Evolutionary conservation across 1,140 invertebrate species (phyloP).

Genomic region (Sarcophaga peregrina): DNA sequence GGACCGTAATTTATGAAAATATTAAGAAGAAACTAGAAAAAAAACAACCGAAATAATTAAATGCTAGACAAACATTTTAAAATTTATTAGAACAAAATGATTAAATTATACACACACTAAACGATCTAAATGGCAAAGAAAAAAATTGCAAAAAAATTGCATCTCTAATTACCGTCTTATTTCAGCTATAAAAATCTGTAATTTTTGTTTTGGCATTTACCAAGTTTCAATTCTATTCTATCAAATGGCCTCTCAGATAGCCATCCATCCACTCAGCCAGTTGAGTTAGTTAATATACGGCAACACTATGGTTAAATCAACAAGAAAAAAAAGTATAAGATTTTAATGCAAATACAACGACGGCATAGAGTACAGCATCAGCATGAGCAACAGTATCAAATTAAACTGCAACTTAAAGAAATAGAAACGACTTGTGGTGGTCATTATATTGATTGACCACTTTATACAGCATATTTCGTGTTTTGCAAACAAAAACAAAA

Average conservation of each 20-base stretch:
- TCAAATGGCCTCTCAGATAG: background rate
- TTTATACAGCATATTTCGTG: conserved; percentile 23
- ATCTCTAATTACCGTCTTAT: conserved; percentile 20
- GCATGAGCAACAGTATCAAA: background rate
- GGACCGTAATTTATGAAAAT: too few relatives aligned
- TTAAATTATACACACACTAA: background rate
- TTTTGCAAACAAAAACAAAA: background rate
- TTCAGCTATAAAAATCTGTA: conserved; percentile 11
- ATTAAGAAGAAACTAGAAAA: too few relatives aligned
- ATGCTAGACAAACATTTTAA: too few relatives aligned
- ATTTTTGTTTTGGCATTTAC: background rate
- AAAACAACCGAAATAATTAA: too few relatives aligned
- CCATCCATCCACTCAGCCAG: background rate
- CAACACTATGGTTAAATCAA: background rate
- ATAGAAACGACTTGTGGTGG: conserved; percentile 23
- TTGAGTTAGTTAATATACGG: background rate
- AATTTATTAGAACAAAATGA: conserved; percentile 1
- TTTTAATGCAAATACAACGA: conserved; percentile 15
- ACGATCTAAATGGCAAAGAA: background rate
- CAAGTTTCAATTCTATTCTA: background rate
- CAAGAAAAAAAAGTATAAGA: background rate
- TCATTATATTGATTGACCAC: conserved; percentile 39
- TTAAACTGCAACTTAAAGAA: background rate
- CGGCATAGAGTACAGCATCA: background rate
- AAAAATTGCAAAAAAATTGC: background rate